A percentile compares a stretch with the other conserved stretches of the same genome.
Conservation (phyloP, 2,888 invertebrate genomes). For the Cancer borealis region DNA sequence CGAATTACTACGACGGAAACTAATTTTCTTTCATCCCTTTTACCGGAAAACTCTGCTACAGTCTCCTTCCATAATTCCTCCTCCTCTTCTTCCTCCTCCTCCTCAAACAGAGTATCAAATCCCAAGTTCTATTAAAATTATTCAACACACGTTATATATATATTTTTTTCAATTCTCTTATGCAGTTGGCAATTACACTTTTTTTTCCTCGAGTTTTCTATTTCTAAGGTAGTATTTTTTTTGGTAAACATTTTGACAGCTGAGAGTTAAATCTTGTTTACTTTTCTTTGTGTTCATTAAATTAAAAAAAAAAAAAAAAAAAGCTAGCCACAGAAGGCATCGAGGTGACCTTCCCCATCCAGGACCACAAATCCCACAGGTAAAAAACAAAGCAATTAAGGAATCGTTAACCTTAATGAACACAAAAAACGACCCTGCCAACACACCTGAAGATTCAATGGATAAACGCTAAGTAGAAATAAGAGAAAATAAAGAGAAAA, state of each 20-base stretch:
- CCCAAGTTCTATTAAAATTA: background rate
- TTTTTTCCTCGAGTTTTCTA: background rate
- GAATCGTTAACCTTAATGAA: slow-evolving; percentile 7
- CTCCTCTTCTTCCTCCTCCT: background rate
- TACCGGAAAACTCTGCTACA: background rate
- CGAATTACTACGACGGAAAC: background rate
- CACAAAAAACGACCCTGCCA: background rate
- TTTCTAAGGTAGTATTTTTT: background rate
- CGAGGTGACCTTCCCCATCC: background rate
- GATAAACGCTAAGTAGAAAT: background rate
- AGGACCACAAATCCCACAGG: background rate
- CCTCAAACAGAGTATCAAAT: background rate
- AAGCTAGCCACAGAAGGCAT: background rate
- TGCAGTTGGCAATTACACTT: background rate
- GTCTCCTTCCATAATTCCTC: background rate
- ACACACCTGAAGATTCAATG: background rate
- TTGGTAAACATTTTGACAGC: background rate
- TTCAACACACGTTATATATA: background rate
- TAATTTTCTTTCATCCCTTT: slow-evolving; percentile 7
- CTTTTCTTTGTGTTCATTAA: background rate
- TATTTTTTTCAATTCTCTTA: background rate
- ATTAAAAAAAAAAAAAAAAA: background rate
- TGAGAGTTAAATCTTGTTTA: background rate
- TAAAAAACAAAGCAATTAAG: slow-evolving; percentile 2
- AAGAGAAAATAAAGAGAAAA: background rate